These are phyloP conservation scores for Prunella fulvescens DNA, from an alignment of 2,113 vertebrate species.

Conservation along the genomic window DNA sequence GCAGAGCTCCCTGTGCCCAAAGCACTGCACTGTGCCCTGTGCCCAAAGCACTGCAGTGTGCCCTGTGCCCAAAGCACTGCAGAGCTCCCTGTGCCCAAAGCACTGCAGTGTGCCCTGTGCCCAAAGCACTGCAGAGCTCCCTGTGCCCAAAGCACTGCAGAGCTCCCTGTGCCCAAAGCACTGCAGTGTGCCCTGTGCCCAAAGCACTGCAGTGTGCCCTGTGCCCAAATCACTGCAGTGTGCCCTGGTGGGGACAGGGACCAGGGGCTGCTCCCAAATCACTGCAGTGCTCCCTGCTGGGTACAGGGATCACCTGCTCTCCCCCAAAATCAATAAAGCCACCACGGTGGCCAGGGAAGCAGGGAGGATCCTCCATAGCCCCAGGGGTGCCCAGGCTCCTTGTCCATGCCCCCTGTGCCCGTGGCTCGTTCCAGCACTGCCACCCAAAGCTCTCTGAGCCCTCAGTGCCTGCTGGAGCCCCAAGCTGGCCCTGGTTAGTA, in stretches of 20 bases:
- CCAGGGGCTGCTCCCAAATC: background rate
- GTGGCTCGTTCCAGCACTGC: background rate
- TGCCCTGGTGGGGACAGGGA: background rate
- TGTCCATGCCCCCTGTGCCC: background rate
- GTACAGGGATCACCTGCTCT: background rate
- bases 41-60: no score
- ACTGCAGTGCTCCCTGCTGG: accelerated
- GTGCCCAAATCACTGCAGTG: background rate
- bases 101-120: no score
- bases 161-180: no score
- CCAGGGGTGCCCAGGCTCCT: background rate
- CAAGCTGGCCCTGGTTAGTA: background rate
- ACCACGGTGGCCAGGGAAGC: accelerated
- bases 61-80: no score
- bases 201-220: no score
- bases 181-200: no score
- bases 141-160: no score
- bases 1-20: no score
- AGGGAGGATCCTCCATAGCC: background rate
- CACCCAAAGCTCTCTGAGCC: background rate
- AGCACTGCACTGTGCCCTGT: no score
- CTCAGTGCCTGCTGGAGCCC: background rate
- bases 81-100: no score
- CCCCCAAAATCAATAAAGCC: background rate
- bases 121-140: no score